Evolutionary conservation across 2,888 invertebrate species (phyloP), one percentile per base, ranked within the genome.

Genomic region (Cerceris rybyensis): DNA sequence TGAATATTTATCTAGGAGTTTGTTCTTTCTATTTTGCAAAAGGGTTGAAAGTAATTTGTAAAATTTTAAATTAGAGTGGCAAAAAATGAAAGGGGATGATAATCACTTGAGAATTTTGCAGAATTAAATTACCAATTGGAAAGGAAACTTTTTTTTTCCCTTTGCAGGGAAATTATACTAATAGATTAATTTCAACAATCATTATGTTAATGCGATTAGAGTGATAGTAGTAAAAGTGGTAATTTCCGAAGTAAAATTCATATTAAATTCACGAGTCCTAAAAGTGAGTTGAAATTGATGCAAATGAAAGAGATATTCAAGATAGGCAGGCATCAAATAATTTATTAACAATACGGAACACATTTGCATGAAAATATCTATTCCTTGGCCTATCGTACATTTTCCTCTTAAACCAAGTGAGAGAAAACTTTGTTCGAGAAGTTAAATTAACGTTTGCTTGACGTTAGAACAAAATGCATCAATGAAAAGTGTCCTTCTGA

Each of bases 331-430:
- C 59, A 64, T 55, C 59, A 64, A 71, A 78, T 68, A 59, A 71
- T 71, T 76, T 64, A 52, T 67, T 68, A 71, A 71, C 76, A 78
- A 78, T 71, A 71, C 60, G 76, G 71, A 71, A 76, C 76, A 57
- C 61, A 78, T 78, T 78, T 78, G 60, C 68, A 78, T 76, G 71
- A 39, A 76, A 68, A 76, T 71, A 71, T 59, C 71, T 55, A 64
- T 76, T 41, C 42, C 13, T 58, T 67, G 50, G 43, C 50, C 58
- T 54, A 43, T 54, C 55, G 67, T 68, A 64, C 67, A 57, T 76
- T 76, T 71, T 60, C 54, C 28, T 68, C 50, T 60, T 67, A 64
- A 64, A 59, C 58, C 16, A 16, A 55, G 6, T 50, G 39, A 7
- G 43, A n/a, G n/a, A 41, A 57, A 75, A 55, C 46, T 71, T 60